A percentile compares a stretch with the other conserved stretches of the same genome.
Evolutionary conservation across 2,797 vertebrate species (phyloP).

Genomic region (Pipistrellus pygmaeus): DNA sequence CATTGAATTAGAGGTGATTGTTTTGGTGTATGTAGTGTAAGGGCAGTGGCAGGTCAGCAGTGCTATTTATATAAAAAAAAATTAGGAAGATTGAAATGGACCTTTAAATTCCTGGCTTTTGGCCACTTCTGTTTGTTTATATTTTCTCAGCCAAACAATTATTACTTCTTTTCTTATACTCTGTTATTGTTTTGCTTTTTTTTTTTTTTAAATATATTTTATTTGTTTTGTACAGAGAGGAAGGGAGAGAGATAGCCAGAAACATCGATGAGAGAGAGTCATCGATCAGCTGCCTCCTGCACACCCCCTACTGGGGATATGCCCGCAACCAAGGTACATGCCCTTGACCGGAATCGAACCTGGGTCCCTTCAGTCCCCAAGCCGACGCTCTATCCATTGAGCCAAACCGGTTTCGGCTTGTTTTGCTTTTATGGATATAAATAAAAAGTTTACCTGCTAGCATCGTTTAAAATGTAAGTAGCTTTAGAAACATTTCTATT

Average conservation of each 20-base stretch:
- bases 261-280: too few relatives aligned
- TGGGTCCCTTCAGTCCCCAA: too few relatives aligned
- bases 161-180: neutral
- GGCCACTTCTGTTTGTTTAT: slow-evolving; percentile 34
- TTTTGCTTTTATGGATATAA: slow-evolving; percentile 32
- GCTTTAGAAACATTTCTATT: slow-evolving; percentile 42
- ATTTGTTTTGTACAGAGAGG: too few relatives aligned
- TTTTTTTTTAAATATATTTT: too few relatives aligned
- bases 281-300: too few relatives aligned
- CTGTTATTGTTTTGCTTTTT: neutral
- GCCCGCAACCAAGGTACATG: too few relatives aligned
- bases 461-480: slow-evolving; percentile 47
- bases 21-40: neutral
- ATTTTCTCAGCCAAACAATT: slow-evolving; percentile 14
- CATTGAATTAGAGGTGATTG: slow-evolving; percentile 11
- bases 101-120: slow-evolving; percentile 50
- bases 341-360: too few relatives aligned
- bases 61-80: neutral
- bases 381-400: too few relatives aligned
- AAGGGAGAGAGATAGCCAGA: too few relatives aligned
- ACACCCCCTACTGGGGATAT: too few relatives aligned
- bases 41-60: neutral
- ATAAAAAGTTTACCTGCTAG: slow-evolving; percentile 44
- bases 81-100: slow-evolving; percentile 51
- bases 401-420: too few relatives aligned